Percentiles rank a stretch among this genome's conserved stretches.
These are phyloP conservation scores for Melitaea cinxia DNA, from an alignment of 1,140 invertebrate species.

Conservation along the genomic window DNA sequence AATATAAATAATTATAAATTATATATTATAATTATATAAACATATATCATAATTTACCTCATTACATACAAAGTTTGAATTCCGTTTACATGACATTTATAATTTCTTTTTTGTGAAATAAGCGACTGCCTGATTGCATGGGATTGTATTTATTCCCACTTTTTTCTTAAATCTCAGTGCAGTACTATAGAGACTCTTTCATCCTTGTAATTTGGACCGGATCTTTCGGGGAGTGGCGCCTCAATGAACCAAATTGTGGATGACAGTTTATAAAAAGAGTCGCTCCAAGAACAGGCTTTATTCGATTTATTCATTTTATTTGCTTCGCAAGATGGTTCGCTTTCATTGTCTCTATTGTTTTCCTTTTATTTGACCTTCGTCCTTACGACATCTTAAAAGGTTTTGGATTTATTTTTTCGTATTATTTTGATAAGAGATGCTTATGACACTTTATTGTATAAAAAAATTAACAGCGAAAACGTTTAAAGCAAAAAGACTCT, in stretches of 20 bases:
- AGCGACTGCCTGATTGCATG: constrained; percentile 26
- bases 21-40: too few relatives aligned
- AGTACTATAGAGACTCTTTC: constrained; percentile 48
- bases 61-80: too few relatives aligned
- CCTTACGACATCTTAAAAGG: constrained; percentile 27
- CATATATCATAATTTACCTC: too few relatives aligned
- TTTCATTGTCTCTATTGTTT: constrained; percentile 57
- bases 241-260: constrained; percentile 56
- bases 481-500: too few relatives aligned
- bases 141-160: constrained; percentile 33
- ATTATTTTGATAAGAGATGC: constrained; percentile 18
- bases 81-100: background rate
- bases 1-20: too few relatives aligned
- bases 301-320: constrained; percentile 69
- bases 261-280: constrained; percentile 59
- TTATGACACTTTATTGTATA: constrained; percentile 11
- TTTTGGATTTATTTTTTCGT: constrained; percentile 29
- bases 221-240: constrained; percentile 47
- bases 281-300: constrained; percentile 52
- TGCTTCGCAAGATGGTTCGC: constrained; percentile 51
- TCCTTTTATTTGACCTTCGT: constrained; percentile 45
- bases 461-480: too few relatives aligned
- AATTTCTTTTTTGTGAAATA: background rate
- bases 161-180: constrained; percentile 26
- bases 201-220: constrained; percentile 57